A percentile compares a stretch with the other conserved stretches of the same genome.
phyloP scores from a whole-genome alignment of 2,113 vertebrate species.

The Callospermophilus lateralis region DNA sequence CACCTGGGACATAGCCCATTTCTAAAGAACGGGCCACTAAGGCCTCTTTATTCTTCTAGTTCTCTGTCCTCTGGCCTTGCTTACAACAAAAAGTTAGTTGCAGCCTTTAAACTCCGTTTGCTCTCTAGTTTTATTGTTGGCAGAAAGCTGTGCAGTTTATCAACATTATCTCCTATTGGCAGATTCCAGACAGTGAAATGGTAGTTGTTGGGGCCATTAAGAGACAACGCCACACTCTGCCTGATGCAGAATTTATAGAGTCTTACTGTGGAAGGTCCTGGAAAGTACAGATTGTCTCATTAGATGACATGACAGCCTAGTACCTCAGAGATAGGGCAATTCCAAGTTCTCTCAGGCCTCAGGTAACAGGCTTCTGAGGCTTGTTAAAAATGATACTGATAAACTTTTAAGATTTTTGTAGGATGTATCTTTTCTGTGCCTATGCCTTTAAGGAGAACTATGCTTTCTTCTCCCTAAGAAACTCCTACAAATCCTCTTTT shows the following conservation, averaged over 20 bases:
- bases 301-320: slow-evolving; percentile 82
- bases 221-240: slow-evolving; percentile 70
- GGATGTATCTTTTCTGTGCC: neutral
- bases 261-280: slow-evolving; percentile 78
- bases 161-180: slow-evolving; percentile 79
- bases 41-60: neutral
- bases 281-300: slow-evolving; percentile 82
- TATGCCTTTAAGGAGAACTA: neutral
- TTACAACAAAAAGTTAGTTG: slow-evolving; percentile 59
- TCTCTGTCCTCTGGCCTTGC: slow-evolving; percentile 25
- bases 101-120: slow-evolving; percentile 71
- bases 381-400: slow-evolving; percentile 61
- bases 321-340: slow-evolving; percentile 62
- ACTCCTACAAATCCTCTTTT: neutral
- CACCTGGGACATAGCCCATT: neutral
- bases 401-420: slow-evolving; percentile 52
- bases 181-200: slow-evolving; percentile 81
- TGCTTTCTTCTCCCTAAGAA: neutral
- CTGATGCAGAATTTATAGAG: slow-evolving; percentile 81
- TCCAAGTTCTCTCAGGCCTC: neutral
- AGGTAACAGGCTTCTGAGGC: neutral
- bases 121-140: slow-evolving; percentile 75
- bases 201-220: slow-evolving; percentile 77
- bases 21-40: slow-evolving; percentile 14
- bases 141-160: slow-evolving; percentile 73